Evolutionary conservation across 2,797 vertebrate species (phyloP), one percentile per base, ranked within the genome.

Genomic region (Eulemur coronatus): DNA sequence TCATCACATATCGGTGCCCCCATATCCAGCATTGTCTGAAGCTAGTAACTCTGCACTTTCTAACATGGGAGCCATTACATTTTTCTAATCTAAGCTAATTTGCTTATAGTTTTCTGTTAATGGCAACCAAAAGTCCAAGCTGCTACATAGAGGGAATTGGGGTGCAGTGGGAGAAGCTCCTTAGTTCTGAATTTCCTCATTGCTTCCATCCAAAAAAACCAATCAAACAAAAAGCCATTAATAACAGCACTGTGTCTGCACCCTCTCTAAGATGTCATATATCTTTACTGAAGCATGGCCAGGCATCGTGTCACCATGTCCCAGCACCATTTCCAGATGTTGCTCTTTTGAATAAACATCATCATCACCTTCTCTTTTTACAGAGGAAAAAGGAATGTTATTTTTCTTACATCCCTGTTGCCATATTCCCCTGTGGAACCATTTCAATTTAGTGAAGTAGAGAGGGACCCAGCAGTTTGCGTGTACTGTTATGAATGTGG

Each of bases 391-490:
- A 38, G 72, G 75, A 96, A 89, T n/a, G 48, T 7, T 95, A 0
- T 97, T 98, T 98, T 97, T 95, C 95, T 96, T 84, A 41, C 57
- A 76, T 43, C 43, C 76, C 35, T 50, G 81, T 97, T 93, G 76
- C 92, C 1, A 0, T 84, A 81, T 96, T 92, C 5, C 84, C 86
- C 86, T 6, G 18, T 0, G 0, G 97, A 97, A 93, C 85, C 24
- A 50, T 96, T 97, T 93, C 94, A 97, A 82, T 92, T 96, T 96
- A 96, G 94, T 33, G 24, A 96, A 94, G 70, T 85, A 79, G 41
- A 95, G 69, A 90, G 61, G 87, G 85, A 63, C 84, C 70, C 80
- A 84, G 97, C 57, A 1, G 2, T 75, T 95, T 7, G 2, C 38
- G 9, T 46, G 94, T 57, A 5, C 69, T 4, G 91, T 92, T 97